Percentiles rank a stretch among this genome's conserved stretches.
phyloP scores from a whole-genome alignment of 2,113 vertebrate species.

The Daboia siamensis region DNA sequence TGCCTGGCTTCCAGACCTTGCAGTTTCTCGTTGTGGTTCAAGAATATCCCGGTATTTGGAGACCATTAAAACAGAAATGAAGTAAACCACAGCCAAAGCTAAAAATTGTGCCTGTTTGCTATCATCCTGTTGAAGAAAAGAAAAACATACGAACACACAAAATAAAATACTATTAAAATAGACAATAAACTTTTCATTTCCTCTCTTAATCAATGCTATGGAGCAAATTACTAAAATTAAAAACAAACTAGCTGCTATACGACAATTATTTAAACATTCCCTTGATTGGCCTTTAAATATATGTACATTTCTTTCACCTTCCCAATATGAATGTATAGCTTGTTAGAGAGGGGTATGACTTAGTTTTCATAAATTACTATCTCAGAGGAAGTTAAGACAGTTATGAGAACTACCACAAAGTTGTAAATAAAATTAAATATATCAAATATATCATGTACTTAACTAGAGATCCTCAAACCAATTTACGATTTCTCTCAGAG shows the following conservation, averaged over 20 bases:
- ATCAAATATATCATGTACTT: neutral
- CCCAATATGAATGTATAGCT: neutral
- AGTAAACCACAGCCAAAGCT: conserved; percentile 96
- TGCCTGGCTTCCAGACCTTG: conserved; percentile 87
- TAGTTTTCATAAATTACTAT: neutral
- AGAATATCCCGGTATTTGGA: conserved; percentile 98
- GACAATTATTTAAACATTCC: neutral
- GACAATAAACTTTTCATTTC: neutral
- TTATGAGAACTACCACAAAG: neutral
- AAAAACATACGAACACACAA: neutral
- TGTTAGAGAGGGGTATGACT: neutral
- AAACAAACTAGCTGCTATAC: neutral
- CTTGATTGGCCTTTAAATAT: neutral
- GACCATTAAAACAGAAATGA: conserved; percentile 98
- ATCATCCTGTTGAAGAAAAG: conserved; percentile 79
- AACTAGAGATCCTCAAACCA: neutral
- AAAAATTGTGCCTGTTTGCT: conserved; percentile 98
- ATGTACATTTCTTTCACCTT: neutral
- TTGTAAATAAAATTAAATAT: neutral
- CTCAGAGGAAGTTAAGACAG: neutral
- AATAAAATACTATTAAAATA: conserved; percentile 35
- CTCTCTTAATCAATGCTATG: neutral
- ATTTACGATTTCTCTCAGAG: neutral
- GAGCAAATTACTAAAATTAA: neutral
- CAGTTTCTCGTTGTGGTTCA: conserved; percentile 94